These are phyloP conservation scores for Planiliza haematocheilus DNA, from an alignment of 2,113 vertebrate species.

Conservation along the genomic window DNA sequence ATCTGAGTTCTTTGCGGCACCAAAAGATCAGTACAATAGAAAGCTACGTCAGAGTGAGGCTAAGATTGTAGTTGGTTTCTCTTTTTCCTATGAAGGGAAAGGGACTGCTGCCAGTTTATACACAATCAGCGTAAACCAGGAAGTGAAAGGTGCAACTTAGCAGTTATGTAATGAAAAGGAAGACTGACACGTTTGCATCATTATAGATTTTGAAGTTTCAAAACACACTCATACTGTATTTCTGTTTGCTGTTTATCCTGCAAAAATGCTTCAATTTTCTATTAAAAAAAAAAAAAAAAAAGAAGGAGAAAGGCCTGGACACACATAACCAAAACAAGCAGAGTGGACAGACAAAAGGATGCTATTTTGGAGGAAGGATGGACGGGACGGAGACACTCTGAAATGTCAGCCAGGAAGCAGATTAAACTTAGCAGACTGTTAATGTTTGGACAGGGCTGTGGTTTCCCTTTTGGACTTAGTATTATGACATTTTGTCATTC, in stretches of 20 bases:
- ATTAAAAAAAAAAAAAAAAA: not conserved
- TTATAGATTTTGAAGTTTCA: not conserved
- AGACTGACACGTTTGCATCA: not conserved
- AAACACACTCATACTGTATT: not conserved
- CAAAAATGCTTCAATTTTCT: not conserved
- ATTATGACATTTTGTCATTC: conserved; percentile 12
- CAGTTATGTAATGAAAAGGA: not conserved
- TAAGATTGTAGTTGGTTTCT: conserved; percentile 19
- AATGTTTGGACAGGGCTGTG: conserved; percentile 37
- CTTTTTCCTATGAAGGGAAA: conserved; percentile 9
- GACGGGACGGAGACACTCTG: conserved; percentile 3
- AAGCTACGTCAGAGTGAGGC: not conserved
- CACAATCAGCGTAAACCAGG: not conserved
- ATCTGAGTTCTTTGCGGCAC: conserved; percentile 18
- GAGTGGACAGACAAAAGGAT: conserved; percentile 7
- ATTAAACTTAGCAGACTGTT: conserved; percentile 22
- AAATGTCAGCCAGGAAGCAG: conserved; percentile 35
- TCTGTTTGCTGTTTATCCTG: not conserved
- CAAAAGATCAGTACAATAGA: conserved; percentile 41
- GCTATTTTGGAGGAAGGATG: conserved; percentile 8
- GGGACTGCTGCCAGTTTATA: not conserved
- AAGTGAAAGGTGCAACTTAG: not conserved
- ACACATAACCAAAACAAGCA: conserved; percentile 13
- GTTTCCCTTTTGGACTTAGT: conserved; percentile 35
- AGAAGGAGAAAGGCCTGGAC: not conserved